Conservation (phyloP, 1,140 invertebrate genomes). For the Drosophila tani region DNA sequence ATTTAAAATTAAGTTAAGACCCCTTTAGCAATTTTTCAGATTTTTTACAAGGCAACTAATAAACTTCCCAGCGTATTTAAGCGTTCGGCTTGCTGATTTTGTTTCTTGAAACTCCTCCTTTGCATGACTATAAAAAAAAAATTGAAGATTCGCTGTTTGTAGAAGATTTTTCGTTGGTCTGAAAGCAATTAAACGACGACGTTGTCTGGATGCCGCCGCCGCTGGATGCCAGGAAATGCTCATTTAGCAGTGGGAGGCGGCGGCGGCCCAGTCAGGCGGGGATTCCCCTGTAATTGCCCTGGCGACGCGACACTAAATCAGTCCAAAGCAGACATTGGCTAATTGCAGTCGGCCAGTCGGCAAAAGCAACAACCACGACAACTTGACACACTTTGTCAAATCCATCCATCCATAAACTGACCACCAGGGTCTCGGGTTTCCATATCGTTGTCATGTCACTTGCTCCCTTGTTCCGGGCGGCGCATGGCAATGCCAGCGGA, state of each 20-base stretch:
- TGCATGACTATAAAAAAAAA: slow-evolving; percentile 62
- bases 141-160: slow-evolving; percentile 61
- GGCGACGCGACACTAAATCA: slow-evolving; percentile 79
- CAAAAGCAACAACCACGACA: slow-evolving; percentile 54
- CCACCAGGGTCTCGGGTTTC: slow-evolving; percentile 52
- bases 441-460: slow-evolving; percentile 36
- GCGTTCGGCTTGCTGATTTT: slow-evolving; percentile 16
- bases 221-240: slow-evolving; percentile 84
- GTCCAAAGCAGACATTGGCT: slow-evolving; percentile 76
- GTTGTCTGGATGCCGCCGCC: slow-evolving; percentile 70
- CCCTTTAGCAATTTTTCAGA: neutral
- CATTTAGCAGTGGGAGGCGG: slow-evolving; percentile 73
- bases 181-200: slow-evolving; percentile 81
- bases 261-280: slow-evolving; percentile 10
- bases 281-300: slow-evolving; percentile 72
- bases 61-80: slow-evolving; percentile 5
- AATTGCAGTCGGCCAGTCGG: slow-evolving; percentile 54
- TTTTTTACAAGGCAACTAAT: neutral
- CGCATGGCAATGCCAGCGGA: slow-evolving; percentile 57
- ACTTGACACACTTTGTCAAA: slow-evolving; percentile 77
- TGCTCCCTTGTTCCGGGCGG: slow-evolving; percentile 39
- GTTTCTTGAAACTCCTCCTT: slow-evolving; percentile 32
- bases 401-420: slow-evolving; percentile 31
- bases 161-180: slow-evolving; percentile 77
- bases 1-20: too few relatives aligned